Conservation (phyloP, 2,888 invertebrate genomes). For the Nemotelus pantherinus region DNA sequence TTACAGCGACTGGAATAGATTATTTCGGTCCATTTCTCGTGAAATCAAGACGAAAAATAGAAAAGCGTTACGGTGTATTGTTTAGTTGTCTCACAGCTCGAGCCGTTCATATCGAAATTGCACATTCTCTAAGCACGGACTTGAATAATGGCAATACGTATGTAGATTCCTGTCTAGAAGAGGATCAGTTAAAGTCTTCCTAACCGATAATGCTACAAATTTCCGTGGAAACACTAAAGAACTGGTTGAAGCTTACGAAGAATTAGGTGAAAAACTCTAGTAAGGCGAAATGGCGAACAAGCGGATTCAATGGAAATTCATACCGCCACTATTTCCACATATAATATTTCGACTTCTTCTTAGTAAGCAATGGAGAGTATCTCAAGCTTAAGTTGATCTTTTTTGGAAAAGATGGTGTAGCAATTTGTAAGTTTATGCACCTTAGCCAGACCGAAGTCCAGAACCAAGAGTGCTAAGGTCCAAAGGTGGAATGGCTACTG, state of each 20-base stretch:
- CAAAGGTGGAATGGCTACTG: too few species aligned
- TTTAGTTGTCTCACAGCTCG: conserved; percentile 13
- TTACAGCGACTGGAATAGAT: conserved; percentile 52
- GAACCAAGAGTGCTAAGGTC: too few species aligned
- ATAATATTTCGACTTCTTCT: too few species aligned
- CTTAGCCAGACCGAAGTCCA: too few species aligned
- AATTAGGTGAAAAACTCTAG: conserved; percentile 31
- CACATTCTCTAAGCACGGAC: conserved; percentile 46
- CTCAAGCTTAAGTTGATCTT: too few species aligned
- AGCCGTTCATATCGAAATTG: conserved; percentile 50
- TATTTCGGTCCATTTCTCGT: not conserved
- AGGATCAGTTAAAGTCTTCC: conserved; percentile 46
- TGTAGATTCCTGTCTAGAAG: conserved; percentile 48
- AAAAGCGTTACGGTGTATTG: not conserved
- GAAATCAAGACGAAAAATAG: not conserved
- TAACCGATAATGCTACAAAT: conserved; percentile 51
- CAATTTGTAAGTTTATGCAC: too few species aligned
- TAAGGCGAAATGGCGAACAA: not conserved
- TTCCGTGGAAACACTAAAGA: conserved; percentile 47
- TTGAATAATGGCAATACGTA: conserved; percentile 50
- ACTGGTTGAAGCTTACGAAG: conserved; percentile 46
- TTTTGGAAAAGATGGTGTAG: not conserved
- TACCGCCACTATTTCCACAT: not conserved
- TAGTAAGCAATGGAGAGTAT: too few species aligned
- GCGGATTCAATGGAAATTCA: not conserved